Conservation (phyloP, 1,140 invertebrate species). For the Macrostomum lignano region DNA sequence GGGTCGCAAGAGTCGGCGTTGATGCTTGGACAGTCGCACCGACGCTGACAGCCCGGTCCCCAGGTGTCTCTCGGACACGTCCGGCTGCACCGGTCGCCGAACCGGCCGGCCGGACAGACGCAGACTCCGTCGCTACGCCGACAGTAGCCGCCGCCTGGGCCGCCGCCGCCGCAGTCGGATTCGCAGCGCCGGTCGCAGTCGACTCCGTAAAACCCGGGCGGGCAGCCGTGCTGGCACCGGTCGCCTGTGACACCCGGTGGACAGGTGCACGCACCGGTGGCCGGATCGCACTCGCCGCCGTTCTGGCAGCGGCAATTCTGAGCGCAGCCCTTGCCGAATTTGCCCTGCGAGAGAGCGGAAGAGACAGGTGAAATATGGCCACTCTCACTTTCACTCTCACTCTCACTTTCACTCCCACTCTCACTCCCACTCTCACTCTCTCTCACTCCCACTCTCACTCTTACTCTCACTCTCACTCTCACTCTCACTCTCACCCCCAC, state of each 20-base stretch:
- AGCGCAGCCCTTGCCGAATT: constrained; percentile 21
- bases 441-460: no score
- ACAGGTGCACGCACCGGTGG: constrained; percentile 24
- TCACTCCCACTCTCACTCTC: no score
- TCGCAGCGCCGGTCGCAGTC: constrained; percentile 46
- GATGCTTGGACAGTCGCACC: neutral
- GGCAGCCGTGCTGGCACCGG: constrained; percentile 40
- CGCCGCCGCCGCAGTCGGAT: constrained; percentile 17
- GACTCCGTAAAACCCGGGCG: constrained; percentile 44
- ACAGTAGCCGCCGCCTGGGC: no score
- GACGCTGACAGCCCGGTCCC: constrained; percentile 18
- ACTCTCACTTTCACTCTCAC: no score
- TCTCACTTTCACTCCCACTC: no score
- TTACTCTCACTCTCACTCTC: no score
- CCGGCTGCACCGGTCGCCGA: constrained; percentile 19
- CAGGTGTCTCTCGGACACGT: constrained; percentile 20
- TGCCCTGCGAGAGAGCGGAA: no score
- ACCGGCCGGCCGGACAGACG: constrained; percentile 33
- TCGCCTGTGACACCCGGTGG: constrained; percentile 27
- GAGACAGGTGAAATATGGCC: no score
- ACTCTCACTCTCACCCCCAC: no score
- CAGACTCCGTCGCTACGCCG: constrained; percentile 39
- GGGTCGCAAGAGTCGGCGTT: neutral
- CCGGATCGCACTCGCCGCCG: constrained; percentile 25
- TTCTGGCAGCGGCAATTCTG: constrained; percentile 27